These are phyloP conservation scores for Agelaius phoeniceus DNA, from an alignment of 2,113 vertebrate species.

Conservation along the genomic window DNA sequence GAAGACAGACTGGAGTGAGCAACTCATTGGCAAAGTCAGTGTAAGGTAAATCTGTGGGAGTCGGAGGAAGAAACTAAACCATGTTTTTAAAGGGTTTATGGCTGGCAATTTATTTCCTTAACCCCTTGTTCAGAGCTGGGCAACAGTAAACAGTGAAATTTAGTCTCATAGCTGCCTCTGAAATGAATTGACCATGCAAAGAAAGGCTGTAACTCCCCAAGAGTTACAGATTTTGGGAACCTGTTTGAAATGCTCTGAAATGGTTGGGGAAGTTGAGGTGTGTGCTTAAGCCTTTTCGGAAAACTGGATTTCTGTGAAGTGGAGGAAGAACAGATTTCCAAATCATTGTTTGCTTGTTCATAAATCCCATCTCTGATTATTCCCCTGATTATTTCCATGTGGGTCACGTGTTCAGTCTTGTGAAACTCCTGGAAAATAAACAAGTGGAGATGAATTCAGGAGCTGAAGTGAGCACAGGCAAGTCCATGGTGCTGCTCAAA, in stretches of 20 bases:
- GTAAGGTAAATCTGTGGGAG: not conserved
- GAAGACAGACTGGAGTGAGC: not conserved
- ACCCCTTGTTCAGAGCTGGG: not conserved
- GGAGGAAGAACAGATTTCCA: not conserved
- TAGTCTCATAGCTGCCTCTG: not conserved
- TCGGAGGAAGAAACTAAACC: not conserved
- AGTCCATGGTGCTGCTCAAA: not conserved
- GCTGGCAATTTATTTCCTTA: conserved; percentile 33
- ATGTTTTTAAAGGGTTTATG: conserved; percentile 23
- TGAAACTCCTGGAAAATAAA: not conserved
- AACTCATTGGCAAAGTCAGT: not conserved
- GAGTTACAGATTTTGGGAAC: not conserved
- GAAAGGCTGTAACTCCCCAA: not conserved
- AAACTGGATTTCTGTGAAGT: not conserved
- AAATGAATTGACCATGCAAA: not conserved
- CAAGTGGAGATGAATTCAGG: not conserved
- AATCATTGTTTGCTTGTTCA: not conserved
- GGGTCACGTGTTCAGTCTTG: not conserved
- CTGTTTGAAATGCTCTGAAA: not conserved
- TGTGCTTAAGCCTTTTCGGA: not conserved
- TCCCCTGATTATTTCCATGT: not conserved
- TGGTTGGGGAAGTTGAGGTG: not conserved
- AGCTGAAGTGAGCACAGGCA: not conserved
- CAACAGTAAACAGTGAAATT: conserved; percentile 2
- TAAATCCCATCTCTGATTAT: not conserved